Percentiles rank a stretch among this genome's conserved stretches.
Evolutionary conservation across 2,797 vertebrate species (phyloP).

Genomic region (Sciurus carolinensis): DNA sequence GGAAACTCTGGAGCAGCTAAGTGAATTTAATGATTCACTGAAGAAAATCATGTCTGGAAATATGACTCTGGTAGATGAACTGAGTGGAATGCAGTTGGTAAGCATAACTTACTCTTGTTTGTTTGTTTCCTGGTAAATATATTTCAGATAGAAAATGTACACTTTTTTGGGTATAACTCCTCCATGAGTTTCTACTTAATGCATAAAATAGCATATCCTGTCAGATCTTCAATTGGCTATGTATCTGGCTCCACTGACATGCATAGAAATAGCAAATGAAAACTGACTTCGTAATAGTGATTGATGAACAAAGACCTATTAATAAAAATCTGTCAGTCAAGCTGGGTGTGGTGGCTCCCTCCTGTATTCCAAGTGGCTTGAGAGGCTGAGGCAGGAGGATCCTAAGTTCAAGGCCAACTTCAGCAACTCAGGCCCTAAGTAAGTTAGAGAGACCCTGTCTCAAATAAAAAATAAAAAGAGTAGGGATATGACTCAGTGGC

Average conservation of each 20-base stretch:
- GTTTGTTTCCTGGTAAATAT: neutral
- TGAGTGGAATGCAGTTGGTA: conserved; percentile 99
- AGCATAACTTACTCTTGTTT: conserved; percentile 59
- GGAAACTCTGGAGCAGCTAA: conserved; percentile 97
- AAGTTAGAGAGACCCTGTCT: too few species aligned
- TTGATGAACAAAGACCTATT: neutral
- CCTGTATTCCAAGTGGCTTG: too few species aligned
- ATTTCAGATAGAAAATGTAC: conserved; percentile 26
- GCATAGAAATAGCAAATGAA: conserved; percentile 28
- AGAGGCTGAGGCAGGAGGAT: too few species aligned
- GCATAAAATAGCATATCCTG: conserved; percentile 32
- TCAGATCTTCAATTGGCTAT: conserved; percentile 12
- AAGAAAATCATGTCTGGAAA: conserved; percentile 99
- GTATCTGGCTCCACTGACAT: neutral
- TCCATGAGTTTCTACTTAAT: neutral
- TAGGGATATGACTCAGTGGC: too few species aligned
- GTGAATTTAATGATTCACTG: conserved; percentile 97
- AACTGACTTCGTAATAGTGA: conserved; percentile 15
- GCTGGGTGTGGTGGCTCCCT: too few species aligned
- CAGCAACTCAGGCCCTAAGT: too few species aligned
- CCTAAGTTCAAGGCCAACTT: too few species aligned
- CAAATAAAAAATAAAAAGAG: too few species aligned
- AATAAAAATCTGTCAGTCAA: neutral
- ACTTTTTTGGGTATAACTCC: neutral
- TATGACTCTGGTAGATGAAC: conserved; percentile 98